phyloP scores from a whole-genome alignment of 1,140 invertebrate species.

The Teleogryllus occipitalis region DNA sequence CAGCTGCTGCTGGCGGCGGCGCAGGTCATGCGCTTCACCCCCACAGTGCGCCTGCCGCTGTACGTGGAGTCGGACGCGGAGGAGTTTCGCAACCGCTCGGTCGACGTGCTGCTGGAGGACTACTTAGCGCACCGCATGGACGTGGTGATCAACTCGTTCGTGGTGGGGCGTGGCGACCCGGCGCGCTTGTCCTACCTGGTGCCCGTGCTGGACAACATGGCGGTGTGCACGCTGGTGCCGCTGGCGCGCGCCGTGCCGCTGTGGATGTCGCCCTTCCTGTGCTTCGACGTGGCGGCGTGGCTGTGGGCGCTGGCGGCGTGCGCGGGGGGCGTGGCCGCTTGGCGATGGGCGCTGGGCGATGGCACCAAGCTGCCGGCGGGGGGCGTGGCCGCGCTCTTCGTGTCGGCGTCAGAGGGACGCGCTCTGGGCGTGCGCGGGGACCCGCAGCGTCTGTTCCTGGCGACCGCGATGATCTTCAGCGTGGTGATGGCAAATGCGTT shows the following conservation, averaged over 20 bases:
- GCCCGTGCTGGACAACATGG: not conserved
- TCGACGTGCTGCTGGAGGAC: not conserved
- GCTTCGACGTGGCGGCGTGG: not conserved
- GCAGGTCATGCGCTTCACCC: not conserved
- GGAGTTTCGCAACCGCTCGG: not conserved
- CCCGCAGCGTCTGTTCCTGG: not conserved
- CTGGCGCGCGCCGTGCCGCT: not conserved
- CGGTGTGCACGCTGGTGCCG: not conserved
- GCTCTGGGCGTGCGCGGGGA: not conserved
- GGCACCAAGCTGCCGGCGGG: not conserved
- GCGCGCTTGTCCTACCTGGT: not conserved
- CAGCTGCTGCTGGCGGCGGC: not conserved
- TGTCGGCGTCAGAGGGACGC: not conserved
- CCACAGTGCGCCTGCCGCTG: not conserved
- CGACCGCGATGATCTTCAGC: not conserved
- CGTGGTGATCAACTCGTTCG: not conserved
- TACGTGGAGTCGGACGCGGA: not conserved
- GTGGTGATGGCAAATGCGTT: not conserved
- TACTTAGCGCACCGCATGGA: not conserved
- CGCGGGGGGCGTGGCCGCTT: not conserved
- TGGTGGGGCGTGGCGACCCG: not conserved
- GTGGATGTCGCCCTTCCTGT: not conserved
- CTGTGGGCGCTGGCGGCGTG: not conserved
- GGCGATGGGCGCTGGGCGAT: not conserved
- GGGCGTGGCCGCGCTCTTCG: not conserved